phyloP scores from a whole-genome alignment of 1,140 invertebrate species.

The Neodiprion fabricii region DNA sequence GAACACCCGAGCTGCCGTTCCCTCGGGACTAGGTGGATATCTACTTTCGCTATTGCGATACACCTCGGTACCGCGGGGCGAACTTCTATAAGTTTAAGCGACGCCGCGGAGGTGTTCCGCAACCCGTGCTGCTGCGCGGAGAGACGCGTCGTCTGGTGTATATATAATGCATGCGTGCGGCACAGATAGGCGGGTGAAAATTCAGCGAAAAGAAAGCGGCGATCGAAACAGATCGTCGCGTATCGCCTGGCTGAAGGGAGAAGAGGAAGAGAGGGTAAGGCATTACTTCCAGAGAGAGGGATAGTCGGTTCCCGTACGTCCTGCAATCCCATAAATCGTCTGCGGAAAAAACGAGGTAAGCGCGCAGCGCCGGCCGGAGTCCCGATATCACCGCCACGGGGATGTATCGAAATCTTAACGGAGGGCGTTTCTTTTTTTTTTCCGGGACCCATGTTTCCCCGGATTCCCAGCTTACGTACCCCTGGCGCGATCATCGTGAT shows the following conservation, averaged over 20 bases:
- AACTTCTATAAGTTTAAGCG: neutral
- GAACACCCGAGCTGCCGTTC: neutral
- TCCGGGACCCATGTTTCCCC: too few species aligned
- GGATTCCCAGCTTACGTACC: neutral
- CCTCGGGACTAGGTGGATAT: neutral
- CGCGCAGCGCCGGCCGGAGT: conserved; percentile 22
- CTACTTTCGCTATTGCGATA: conserved; percentile 5
- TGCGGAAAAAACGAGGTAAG: conserved; percentile 26
- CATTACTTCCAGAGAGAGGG: conserved; percentile 34
- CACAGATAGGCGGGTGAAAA: neutral
- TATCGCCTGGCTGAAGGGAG: conserved; percentile 24
- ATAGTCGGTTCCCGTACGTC: conserved; percentile 32
- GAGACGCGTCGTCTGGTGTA: too few species aligned
- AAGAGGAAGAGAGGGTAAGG: conserved; percentile 21
- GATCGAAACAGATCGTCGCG: conserved; percentile 22
- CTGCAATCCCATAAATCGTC: conserved; percentile 34
- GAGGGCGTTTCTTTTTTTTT: neutral
- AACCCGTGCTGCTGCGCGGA: too few species aligned
- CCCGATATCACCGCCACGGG: neutral
- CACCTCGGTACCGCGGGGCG: neutral
- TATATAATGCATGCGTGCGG: neutral
- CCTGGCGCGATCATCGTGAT: too few species aligned
- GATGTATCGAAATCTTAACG: conserved; percentile 17
- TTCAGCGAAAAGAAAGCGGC: neutral
- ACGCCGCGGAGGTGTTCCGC: neutral